A percentile compares a stretch with the other conserved stretches of the same genome.
Evolutionary conservation across 92 coral and sea anemone genomes (phyloP).

Genomic region (Phenganax subtilis): DNA sequence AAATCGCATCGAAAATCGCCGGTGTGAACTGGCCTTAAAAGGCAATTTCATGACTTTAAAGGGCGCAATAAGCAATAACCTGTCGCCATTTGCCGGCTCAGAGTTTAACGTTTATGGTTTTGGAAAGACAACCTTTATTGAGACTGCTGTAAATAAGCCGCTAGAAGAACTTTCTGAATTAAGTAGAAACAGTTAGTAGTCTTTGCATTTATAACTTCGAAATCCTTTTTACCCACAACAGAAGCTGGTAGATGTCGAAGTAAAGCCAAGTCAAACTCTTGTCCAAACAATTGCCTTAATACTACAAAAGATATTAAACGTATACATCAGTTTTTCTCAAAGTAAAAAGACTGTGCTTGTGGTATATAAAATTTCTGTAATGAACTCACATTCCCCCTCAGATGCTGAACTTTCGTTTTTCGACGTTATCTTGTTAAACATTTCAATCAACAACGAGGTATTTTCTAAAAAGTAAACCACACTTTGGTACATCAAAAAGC

Average conservation of each 20-base stretch:
- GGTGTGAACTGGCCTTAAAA: too few species aligned
- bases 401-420: slow-evolving; percentile 59
- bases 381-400: slow-evolving; percentile 86
- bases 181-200: too few species aligned
- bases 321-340: too few species aligned
- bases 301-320: slow-evolving; percentile 45
- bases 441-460: slow-evolving; percentile 69
- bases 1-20: too few species aligned
- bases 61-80: too few species aligned
- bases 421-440: slow-evolving; percentile 65
- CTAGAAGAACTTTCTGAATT: too few species aligned
- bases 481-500: neutral
- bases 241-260: slow-evolving; percentile 85
- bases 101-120: too few species aligned
- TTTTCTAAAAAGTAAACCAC: slow-evolving; percentile 50
- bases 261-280: slow-evolving; percentile 94
- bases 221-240: slow-evolving; percentile 60
- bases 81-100: too few species aligned
- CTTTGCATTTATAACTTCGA: too few species aligned
- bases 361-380: neutral
- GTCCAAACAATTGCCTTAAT: slow-evolving; percentile 86
- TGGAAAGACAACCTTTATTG: too few species aligned
- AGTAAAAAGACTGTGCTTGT: neutral
- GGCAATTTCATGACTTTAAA: too few species aligned
- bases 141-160: too few species aligned